Evolutionary conservation across 2,113 vertebrate species (phyloP).

Genomic region (Eulemur rufifrons): DNA sequence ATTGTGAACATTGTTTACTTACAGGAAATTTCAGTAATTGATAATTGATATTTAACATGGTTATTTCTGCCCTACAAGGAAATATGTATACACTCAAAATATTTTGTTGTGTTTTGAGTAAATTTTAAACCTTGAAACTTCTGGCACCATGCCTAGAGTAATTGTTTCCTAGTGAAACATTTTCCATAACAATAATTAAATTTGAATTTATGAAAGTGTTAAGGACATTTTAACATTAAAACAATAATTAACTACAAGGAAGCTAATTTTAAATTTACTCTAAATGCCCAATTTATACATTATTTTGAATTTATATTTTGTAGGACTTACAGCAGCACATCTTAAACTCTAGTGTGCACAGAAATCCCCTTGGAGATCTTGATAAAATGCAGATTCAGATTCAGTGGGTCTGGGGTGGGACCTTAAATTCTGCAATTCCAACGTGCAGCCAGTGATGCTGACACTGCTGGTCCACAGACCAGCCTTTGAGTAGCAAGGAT

Average conservation of each 20-base stretch:
- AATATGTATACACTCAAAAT: slow-evolving; percentile 67
- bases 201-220: slow-evolving; percentile 67
- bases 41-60: slow-evolving; percentile 63
- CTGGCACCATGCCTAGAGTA: slow-evolving; percentile 64
- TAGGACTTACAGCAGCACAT: not conserved
- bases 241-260: slow-evolving; percentile 64
- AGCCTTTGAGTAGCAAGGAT: not conserved
- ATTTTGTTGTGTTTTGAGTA: slow-evolving; percentile 78
- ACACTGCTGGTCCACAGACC: not conserved
- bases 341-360: not conserved
- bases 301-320: slow-evolving; percentile 39
- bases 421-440: not conserved
- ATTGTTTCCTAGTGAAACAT: slow-evolving; percentile 70
- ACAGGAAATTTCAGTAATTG: slow-evolving; percentile 59
- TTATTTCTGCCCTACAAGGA: slow-evolving; percentile 60
- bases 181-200: slow-evolving; percentile 78
- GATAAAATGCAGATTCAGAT: not conserved
- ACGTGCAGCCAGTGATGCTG: rapidly evolving
- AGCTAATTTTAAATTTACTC: slow-evolving; percentile 67
- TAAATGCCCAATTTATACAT: slow-evolving; percentile 40
- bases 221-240: slow-evolving; percentile 71
- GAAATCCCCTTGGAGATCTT: not conserved
- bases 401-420: too few species aligned
- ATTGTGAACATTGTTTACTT: not conserved
- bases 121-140: slow-evolving; percentile 69